A percentile compares a stretch with the other conserved stretches of the same genome.
Conservation (phyloP, 2,113 vertebrate species). For the Brevimyrus niger region DNA sequence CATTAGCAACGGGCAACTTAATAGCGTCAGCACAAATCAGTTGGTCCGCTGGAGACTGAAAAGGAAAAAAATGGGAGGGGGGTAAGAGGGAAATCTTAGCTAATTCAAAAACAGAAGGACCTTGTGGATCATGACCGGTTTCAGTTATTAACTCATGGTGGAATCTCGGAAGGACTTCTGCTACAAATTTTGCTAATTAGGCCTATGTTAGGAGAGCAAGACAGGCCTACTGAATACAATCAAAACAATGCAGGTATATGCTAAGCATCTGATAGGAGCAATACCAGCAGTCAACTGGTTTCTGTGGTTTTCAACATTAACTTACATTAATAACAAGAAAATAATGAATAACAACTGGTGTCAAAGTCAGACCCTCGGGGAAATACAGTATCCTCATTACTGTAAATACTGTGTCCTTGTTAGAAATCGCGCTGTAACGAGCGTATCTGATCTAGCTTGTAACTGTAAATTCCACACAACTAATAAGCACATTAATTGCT, state of each 20-base stretch:
- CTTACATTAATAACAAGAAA: not conserved
- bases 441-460: not conserved
- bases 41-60: not conserved
- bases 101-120: not conserved
- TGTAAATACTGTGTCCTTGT: not conserved
- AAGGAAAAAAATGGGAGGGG: not conserved
- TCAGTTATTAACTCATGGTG: not conserved
- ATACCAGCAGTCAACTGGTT: not conserved
- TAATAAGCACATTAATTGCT: not conserved
- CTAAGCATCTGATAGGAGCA: not conserved
- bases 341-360: not conserved
- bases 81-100: not conserved
- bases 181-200: not conserved
- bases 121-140: not conserved
- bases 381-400: not conserved
- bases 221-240: not conserved
- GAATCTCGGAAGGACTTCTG: not conserved
- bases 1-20: slow-evolving; percentile 4
- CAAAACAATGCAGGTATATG: not conserved
- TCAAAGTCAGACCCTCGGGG: not conserved
- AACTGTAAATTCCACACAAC: not conserved
- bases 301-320: not conserved
- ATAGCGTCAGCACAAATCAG: not conserved
- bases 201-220: not conserved
- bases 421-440: not conserved